phyloP scores from a whole-genome alignment of 1,140 invertebrate genomes.

The Drosophila punjabiensis region DNA sequence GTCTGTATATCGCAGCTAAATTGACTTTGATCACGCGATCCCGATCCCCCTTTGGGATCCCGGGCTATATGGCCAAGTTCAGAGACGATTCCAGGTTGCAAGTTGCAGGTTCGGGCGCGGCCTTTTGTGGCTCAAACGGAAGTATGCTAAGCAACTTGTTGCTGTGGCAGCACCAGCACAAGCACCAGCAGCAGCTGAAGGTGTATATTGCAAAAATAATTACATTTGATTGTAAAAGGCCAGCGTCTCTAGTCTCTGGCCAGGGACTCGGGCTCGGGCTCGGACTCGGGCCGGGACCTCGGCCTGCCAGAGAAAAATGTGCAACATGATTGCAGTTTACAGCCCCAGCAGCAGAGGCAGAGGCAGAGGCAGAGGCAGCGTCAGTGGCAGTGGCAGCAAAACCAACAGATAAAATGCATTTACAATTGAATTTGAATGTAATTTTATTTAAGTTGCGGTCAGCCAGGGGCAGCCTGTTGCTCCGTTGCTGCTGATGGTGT shows the following conservation, averaged over 20 bases:
- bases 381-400: constrained; percentile 55
- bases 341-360: constrained; percentile 54
- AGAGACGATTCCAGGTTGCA: constrained; percentile 34
- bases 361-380: constrained; percentile 28
- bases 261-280: constrained; percentile 20
- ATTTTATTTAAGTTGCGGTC: constrained; percentile 84
- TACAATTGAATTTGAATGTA: constrained; percentile 85
- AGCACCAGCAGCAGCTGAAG: constrained; percentile 65
- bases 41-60: constrained; percentile 33
- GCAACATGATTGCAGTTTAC: constrained; percentile 84
- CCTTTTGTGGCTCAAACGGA: constrained; percentile 79
- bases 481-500: constrained; percentile 38
- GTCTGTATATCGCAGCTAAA: constrained; percentile 83
- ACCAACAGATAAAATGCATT: constrained; percentile 85
- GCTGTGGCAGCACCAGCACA: constrained; percentile 44
- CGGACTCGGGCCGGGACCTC: constrained; percentile 20
- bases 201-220: constrained; percentile 84
- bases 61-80: constrained; percentile 36
- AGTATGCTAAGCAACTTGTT: constrained; percentile 84
- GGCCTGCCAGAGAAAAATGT: constrained; percentile 79
- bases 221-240: constrained; percentile 84
- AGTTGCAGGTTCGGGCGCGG: constrained; percentile 42
- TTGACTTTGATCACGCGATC: constrained; percentile 84
- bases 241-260: constrained; percentile 58
- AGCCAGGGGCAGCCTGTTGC: constrained; percentile 67